Percentiles rank a stretch among this genome's conserved stretches.
Conservation (phyloP, 2,888 invertebrate species). For the Caenorhabditis sulstoni region DNA sequence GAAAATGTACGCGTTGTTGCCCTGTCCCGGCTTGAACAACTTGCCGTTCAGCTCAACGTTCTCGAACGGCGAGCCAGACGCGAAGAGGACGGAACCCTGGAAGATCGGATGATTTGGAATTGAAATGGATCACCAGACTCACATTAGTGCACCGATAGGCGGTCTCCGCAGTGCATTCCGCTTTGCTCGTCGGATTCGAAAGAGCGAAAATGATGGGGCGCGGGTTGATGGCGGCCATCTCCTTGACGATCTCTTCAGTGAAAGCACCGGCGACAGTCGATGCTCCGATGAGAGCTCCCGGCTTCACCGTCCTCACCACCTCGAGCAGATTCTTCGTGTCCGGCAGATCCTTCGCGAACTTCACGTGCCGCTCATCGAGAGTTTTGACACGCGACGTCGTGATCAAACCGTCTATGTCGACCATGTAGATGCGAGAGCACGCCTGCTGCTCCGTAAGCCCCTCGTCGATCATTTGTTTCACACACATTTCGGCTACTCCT, state of each 20-base stretch:
- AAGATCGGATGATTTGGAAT: not conserved
- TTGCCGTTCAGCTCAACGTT: slow-evolving; percentile 89
- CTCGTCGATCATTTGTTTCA: slow-evolving; percentile 93
- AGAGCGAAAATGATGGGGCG: slow-evolving; percentile 96
- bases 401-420: slow-evolving; percentile 95
- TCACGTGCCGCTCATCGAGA: slow-evolving; percentile 67
- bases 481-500: slow-evolving; percentile 93
- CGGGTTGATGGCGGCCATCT: slow-evolving; percentile 90
- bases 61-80: slow-evolving; percentile 96
- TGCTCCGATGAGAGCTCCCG: slow-evolving; percentile 90
- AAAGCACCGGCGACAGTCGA: slow-evolving; percentile 96
- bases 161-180: slow-evolving; percentile 99
- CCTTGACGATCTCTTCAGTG: slow-evolving; percentile 88
- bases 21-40: slow-evolving; percentile 93
- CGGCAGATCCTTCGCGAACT: slow-evolving; percentile 83
- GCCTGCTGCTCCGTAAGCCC: slow-evolving; percentile 87
- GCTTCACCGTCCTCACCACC: slow-evolving; percentile 89
- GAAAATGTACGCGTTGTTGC: slow-evolving; percentile 97
- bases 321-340: slow-evolving; percentile 89
- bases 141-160: slow-evolving; percentile 92
- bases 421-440: slow-evolving; percentile 90
- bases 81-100: slow-evolving; percentile 93
- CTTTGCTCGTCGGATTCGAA: slow-evolving; percentile 97
- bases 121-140: slow-evolving; percentile 72
- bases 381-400: slow-evolving; percentile 84